These are phyloP conservation scores for Cylindroiulus punctatus DNA, from an alignment of 2,888 invertebrate genomes.

Conservation along the genomic window DNA sequence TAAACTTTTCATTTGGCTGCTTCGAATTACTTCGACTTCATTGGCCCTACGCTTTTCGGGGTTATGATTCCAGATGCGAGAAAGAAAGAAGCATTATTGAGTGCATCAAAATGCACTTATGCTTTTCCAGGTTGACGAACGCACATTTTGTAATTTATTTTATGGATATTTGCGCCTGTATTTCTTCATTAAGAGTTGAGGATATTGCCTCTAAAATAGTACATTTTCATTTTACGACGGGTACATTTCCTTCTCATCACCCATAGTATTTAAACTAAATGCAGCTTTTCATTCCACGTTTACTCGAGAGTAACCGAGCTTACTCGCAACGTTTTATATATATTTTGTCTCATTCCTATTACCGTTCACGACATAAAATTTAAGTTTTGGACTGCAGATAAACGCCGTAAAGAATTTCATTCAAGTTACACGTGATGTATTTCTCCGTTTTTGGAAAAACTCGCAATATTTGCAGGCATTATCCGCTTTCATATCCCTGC, in stretches of 20 bases:
- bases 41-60: not conserved
- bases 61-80: not conserved
- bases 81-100: not conserved
- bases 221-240: constrained; percentile 35
- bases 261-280: not conserved
- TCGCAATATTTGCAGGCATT: not conserved
- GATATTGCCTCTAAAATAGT: constrained; percentile 23
- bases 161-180: constrained; percentile 3
- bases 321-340: not conserved
- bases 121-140: constrained; percentile 38
- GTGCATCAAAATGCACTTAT: constrained; percentile 35
- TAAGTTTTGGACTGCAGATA: constrained; percentile 37
- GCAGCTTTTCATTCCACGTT: not conserved
- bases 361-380: constrained; percentile 21
- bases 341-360: constrained; percentile 11
- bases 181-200: constrained; percentile 43
- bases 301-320: not conserved
- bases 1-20: not conserved
- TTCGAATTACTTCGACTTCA: not conserved
- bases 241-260: constrained; percentile 39
- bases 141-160: constrained; percentile 35
- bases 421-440: constrained; percentile 9
- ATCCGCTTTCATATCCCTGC: constrained; percentile 33
- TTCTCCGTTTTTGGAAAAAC: not conserved
- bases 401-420: constrained; percentile 34